Evolutionary conservation across 2,113 vertebrate genomes (phyloP).

Genomic region (Lanius ludovicianus): DNA sequence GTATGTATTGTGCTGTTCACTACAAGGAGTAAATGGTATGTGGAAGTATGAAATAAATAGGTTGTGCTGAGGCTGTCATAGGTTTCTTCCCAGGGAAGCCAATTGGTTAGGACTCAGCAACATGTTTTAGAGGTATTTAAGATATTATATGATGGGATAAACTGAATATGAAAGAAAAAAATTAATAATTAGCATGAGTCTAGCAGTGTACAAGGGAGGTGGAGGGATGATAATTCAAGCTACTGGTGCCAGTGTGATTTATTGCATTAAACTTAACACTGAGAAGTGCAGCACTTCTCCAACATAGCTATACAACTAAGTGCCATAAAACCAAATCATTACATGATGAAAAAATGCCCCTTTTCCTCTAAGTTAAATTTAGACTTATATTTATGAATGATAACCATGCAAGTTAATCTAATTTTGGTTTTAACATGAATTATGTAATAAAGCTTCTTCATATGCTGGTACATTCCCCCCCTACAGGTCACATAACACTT

Average conservation of each 20-base stretch:
- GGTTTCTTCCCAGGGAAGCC: neutral
- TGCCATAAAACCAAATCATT: neutral
- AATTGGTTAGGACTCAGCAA: neutral
- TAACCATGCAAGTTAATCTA: neutral
- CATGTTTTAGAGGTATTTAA: neutral
- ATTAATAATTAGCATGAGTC: neutral
- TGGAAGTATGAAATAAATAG: neutral
- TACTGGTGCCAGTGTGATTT: neutral
- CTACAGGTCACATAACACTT: neutral
- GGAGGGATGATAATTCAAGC: neutral
- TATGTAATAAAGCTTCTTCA: neutral
- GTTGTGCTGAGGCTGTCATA: neutral
- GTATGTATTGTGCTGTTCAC: neutral
- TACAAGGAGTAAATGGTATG: neutral
- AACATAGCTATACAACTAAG: neutral
- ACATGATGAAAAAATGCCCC: neutral
- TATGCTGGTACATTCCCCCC: constrained; percentile 25
- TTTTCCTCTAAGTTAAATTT: neutral
- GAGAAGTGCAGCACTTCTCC: neutral
- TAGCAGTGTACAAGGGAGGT: neutral
- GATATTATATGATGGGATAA: neutral
- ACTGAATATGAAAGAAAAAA: neutral
- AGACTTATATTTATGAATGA: neutral
- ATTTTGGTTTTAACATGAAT: neutral
- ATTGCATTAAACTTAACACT: neutral